Base-by-base conservation (phyloP, 2,797 vertebrate species). In the Zalophus californianus region DNA sequence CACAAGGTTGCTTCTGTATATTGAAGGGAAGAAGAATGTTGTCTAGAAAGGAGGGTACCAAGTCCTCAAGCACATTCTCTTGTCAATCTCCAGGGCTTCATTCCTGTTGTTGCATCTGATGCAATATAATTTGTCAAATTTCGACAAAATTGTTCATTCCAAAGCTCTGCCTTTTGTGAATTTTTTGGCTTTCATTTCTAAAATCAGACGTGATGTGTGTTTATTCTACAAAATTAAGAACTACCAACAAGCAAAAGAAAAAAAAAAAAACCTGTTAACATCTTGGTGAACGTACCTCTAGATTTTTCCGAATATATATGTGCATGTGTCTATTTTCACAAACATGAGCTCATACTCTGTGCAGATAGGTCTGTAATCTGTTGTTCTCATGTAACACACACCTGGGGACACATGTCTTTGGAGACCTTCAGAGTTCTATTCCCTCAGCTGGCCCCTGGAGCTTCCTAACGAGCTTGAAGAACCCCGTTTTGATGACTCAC, bases 171-270 rank as follows among this genome's bases (percentile, higher is more conserved):
- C 12, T 44, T 79, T 94, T 75, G 68, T 83, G 60, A 96, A 66
- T 32, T 38, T 50, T 85, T 83, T 93, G 68, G 88, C 75, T 82
- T 93, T 73, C 54, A 52, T 56, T 88, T 75, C 14, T 9, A 66
- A 86, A 62, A 75, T 83, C 20, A 23, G 56, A 50, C 1, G 14
- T 16, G 9, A n/a, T 32, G 35, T 9, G 1, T 4, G 7, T 58
- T 90, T 84, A 62, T 64, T 77, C 75, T 54, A 23, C 80, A 86
- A 91, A 96, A 56, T 60, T 66, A 90, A 90, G 41, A 92, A 75
- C 13, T 80, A 90, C 4, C 72, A 78, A 50, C 21, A 90, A 38
- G 32, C 15, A 54, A 85, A 84, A 83, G 56, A n/a, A 91, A 85
- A 88, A 85, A 88, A 85, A 88, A 84, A 83, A 62, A 52, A 32